Evolutionary conservation across 1,140 invertebrate genomes (phyloP).

Genomic region (Phthorimaea operculella): DNA sequence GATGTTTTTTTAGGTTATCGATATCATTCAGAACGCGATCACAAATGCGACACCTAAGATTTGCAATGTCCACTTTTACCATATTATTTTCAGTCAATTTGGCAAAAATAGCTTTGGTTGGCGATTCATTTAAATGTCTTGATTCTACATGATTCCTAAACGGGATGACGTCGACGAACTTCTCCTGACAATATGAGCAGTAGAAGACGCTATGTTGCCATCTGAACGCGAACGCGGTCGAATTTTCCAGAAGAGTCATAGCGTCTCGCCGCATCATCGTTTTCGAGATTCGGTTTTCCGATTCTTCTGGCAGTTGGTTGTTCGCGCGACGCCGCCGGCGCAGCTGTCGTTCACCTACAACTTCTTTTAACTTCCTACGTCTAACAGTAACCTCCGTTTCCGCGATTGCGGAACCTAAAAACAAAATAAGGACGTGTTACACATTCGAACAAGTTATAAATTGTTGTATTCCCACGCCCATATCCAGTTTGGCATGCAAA

Average conservation of each 20-base stretch:
- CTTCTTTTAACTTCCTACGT: constrained; percentile 53
- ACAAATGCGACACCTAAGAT: constrained; percentile 52
- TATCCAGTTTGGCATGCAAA: too few species aligned
- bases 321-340: constrained; percentile 47
- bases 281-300: constrained; percentile 48
- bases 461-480: not conserved
- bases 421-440: constrained; percentile 40
- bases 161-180: constrained; percentile 34
- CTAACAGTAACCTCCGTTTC: constrained; percentile 26
- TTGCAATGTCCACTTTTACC: constrained; percentile 49
- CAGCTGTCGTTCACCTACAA: constrained; percentile 49
- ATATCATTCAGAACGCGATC: constrained; percentile 28
- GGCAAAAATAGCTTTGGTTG: constrained; percentile 46
- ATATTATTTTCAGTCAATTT: constrained; percentile 64
- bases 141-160: constrained; percentile 36
- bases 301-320: constrained; percentile 52
- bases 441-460: constrained; percentile 2
- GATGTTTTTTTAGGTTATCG: constrained; percentile 42
- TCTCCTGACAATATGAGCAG: constrained; percentile 52
- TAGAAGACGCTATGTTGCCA: constrained; percentile 51
- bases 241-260: constrained; percentile 46
- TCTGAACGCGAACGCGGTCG: constrained; percentile 54
- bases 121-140: constrained; percentile 33
- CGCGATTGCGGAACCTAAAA: constrained; percentile 56
- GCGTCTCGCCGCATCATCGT: constrained; percentile 59